Evolutionary conservation across 2,888 invertebrate genomes (phyloP), one percentile per base, ranked within the genome.

Genomic region (Drosophila anomelani): DNA sequence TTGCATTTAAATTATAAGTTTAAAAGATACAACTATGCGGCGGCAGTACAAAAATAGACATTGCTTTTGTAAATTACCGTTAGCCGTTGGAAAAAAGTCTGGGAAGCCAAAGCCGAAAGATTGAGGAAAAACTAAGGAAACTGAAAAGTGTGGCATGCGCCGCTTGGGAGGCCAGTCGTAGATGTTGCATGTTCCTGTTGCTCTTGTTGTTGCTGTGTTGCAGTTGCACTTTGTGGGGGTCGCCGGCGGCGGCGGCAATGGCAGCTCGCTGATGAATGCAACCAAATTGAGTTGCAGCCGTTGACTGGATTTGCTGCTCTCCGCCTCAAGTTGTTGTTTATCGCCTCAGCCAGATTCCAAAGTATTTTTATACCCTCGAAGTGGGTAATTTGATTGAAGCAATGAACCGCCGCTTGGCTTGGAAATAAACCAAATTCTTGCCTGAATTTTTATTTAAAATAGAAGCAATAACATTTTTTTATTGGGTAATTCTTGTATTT

Each of bases 1-100:
- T 56, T 68, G 73, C 66, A 88, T 84, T 84, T 84, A 84, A 84
- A 84, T 83, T 87, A 82, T 78, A 83, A 79, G 80, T 85, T 87
- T 75, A 78, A 87, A 51, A 87, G 81, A 84, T 79, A 84, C 78
- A 78, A 71, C 53, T 61, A 55, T 53, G 74, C 57, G 54, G 76
- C 34, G 62, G 75, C 70, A 43, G 51, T 66, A 84, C 79, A 64
- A 83, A 84, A 84, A 84, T 84, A 84, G 84, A 86, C 75, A 83
- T 81, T 88, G 77, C 69, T 77, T 54, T 60, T 79, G 67, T 77
- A 87, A 81, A 75, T 88, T 89, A 85, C 89, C 85, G 85, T 85
- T 85, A 85, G 82, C 70, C 69, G 62, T 70, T 73, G 76, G 79
- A 56, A 51, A 39, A 60, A 60, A 60, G 67, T 67, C 75, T 84